Evolutionary conservation across 2,888 invertebrate genomes (phyloP).

Genomic region (Leptinotarsa tumamoca): DNA sequence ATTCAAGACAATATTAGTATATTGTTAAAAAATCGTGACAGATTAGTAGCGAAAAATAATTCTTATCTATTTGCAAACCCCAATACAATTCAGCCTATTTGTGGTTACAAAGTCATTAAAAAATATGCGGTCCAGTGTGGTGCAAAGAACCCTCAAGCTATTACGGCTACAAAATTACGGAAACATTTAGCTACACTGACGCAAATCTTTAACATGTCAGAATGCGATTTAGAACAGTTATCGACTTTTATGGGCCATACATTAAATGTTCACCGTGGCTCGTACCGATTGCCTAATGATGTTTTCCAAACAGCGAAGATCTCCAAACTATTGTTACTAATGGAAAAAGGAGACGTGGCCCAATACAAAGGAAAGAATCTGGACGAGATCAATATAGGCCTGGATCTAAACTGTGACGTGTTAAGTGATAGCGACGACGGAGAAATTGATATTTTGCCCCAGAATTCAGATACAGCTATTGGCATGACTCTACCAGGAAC

Average conservation of each 20-base stretch:
- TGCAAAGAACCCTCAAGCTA: slow-evolving; percentile 45
- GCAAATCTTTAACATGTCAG: slow-evolving; percentile 46
- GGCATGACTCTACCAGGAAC: neutral
- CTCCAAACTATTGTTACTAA: slow-evolving; percentile 44
- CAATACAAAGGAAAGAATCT: slow-evolving; percentile 44
- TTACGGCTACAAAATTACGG: slow-evolving; percentile 43
- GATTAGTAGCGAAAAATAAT: slow-evolving; percentile 31
- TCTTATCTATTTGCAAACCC: slow-evolving; percentile 39
- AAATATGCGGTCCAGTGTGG: slow-evolving; percentile 45
- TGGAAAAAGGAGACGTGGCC: slow-evolving; percentile 45
- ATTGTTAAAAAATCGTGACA: slow-evolving; percentile 1
- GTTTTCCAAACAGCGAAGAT: slow-evolving; percentile 45
- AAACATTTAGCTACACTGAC: slow-evolving; percentile 49
- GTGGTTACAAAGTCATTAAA: slow-evolving; percentile 48
- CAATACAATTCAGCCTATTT: slow-evolving; percentile 32
- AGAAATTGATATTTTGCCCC: neutral
- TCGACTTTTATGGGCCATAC: slow-evolving; percentile 52
- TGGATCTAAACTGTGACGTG: slow-evolving; percentile 27
- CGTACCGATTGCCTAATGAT: slow-evolving; percentile 40
- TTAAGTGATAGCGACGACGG: neutral
- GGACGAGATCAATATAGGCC: slow-evolving; percentile 40
- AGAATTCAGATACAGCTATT: neutral
- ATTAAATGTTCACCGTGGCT: slow-evolving; percentile 38
- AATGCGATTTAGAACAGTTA: slow-evolving; percentile 49
- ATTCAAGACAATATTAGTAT: slow-evolving; percentile 43